These are phyloP conservation scores for Picathartes gymnocephalus DNA, from an alignment of 2,113 vertebrate species.

Conservation along the genomic window DNA sequence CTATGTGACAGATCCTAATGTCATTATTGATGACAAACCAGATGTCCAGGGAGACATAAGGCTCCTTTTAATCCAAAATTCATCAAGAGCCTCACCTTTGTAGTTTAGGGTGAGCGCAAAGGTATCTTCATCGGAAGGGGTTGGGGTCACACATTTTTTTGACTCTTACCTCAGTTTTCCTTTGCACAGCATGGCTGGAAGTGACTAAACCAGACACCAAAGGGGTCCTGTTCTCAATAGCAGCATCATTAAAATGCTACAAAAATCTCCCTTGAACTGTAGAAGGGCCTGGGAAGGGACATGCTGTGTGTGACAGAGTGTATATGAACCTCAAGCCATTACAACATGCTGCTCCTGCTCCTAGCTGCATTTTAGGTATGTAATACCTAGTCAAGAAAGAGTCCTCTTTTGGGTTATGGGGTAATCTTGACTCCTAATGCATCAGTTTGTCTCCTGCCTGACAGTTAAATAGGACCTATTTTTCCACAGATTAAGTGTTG, in stretches of 20 bases:
- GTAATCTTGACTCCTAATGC: neutral
- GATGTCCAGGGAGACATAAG: neutral
- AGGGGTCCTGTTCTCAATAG: neutral
- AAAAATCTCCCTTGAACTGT: neutral
- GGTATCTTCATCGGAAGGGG: neutral
- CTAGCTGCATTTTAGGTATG: neutral
- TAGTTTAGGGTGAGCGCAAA: neutral
- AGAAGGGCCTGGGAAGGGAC: neutral
- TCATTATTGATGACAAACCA: conserved; percentile 21
- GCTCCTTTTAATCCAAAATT: conserved; percentile 31
- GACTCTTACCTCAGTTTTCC: neutral
- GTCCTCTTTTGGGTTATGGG: neutral
- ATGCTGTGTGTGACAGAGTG: neutral
- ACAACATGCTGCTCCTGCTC: neutral
- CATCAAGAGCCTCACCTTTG: conserved; percentile 29
- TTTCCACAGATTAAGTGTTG: neutral
- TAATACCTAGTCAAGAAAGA: neutral
- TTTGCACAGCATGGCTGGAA: neutral
- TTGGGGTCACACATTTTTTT: neutral
- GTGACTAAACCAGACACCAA: neutral
- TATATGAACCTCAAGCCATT: accelerated
- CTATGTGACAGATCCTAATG: conserved; percentile 12
- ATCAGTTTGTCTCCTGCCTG: neutral
- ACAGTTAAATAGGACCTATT: neutral
- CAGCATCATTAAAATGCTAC: neutral